Base-by-base conservation (phyloP, 2,113 vertebrate species). In the Myocastor coypus region DNA sequence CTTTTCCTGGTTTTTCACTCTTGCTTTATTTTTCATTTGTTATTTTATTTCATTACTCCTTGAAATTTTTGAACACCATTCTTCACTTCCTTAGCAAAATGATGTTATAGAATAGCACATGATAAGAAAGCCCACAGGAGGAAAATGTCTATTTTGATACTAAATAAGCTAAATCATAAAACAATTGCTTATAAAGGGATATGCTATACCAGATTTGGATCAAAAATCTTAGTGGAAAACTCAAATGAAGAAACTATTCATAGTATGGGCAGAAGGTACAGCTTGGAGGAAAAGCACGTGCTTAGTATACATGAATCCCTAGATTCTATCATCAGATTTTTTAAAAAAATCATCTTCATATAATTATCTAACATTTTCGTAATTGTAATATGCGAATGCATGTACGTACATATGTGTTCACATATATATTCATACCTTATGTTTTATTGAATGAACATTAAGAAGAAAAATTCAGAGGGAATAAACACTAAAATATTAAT, bases 401-500 rank as follows among this genome's bases (percentile, higher is more conserved):
- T 78, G 42, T 77, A 37, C 37, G n/a, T 32, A 3, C 30, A 5
- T n/a, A 55, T 82, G 55, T 3, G 37, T 26, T 42, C 57, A 84
- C 3, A 52, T 68, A 40, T 66, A 80, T 24, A 87, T 20, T 11
- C 34, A 84, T 14, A 42, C 19, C 88, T 71, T 92, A n/a, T 93
- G 50, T 57, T 68, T 89, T 42, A 94, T 30, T 71, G 68, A 87
- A 10, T 92, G 37, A 93, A 87, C 73, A 22, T 63, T 68, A 89
- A 87, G 85, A 42, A 73, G 63, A 52, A 61, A 78, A 83, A 84
- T 46, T n/a, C 40, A 69, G 22, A 24, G 92, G 81, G 32, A 83
- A 57, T 64, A 82, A 32, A 77, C 2, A 46, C 14, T 46, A 94
- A 95, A 94, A 94, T 77, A 55, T 66, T 85, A 86, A 50, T 73